A percentile compares a stretch with the other conserved stretches of the same genome.
Conservation (phyloP, 2,797 vertebrate species). For the Chelidonichthys spinosus region DNA sequence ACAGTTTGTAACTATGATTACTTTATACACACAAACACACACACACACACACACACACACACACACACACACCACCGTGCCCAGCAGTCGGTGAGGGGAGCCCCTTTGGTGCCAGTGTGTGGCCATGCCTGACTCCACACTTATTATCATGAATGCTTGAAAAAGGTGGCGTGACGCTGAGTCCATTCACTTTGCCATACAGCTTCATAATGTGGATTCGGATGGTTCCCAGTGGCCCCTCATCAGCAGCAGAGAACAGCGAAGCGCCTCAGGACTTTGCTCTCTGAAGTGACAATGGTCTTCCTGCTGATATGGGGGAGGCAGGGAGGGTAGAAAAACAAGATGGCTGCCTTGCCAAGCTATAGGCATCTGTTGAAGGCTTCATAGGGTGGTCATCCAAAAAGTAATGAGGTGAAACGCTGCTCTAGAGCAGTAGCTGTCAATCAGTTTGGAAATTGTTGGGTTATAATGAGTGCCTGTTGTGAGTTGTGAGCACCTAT, state of each 20-base stretch:
- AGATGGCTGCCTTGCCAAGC: conserved; percentile 64
- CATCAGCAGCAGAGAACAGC: conserved; percentile 57
- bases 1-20: neutral
- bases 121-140: conserved; percentile 62
- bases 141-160: conserved; percentile 66
- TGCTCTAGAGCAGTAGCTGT: conserved; percentile 59
- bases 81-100: conserved; percentile 26
- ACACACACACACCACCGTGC: conserved; percentile 14
- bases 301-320: conserved; percentile 41
- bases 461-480: conserved; percentile 58
- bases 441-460: conserved; percentile 63
- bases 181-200: conserved; percentile 65
- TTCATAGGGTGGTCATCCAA: conserved; percentile 64
- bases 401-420: conserved; percentile 71
- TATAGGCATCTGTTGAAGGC: conserved; percentile 58
- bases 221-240: conserved; percentile 70
- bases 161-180: conserved; percentile 59
- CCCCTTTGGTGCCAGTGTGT: conserved; percentile 52
- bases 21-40: conserved; percentile 9
- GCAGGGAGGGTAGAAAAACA: conserved; percentile 36
- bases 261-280: conserved; percentile 65
- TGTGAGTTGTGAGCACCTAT: conserved; percentile 51
- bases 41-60: conserved; percentile 14
- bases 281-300: conserved; percentile 67
- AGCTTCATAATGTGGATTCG: conserved; percentile 68